Percentiles rank a stretch among this genome's conserved stretches.
These are phyloP conservation scores for Melitaea athalia DNA, from an alignment of 2,888 invertebrate species.

Conservation along the genomic window DNA sequence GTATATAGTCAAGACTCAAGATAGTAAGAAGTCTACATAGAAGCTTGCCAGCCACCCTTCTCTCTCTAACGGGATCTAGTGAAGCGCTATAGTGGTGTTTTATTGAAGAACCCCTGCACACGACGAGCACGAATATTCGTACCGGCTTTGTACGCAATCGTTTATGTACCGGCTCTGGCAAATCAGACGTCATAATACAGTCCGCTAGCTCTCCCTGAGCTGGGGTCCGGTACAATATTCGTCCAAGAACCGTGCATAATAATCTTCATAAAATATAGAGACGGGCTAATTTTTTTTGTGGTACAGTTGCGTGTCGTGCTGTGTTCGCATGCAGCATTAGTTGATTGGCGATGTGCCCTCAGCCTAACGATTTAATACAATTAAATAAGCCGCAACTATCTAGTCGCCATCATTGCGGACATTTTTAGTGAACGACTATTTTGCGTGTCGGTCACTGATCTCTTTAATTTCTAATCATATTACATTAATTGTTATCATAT, in stretches of 20 bases:
- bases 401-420: conserved; percentile 68
- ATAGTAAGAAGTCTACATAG: no score
- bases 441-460: conserved; percentile 64
- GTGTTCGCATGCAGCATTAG: conserved; percentile 78
- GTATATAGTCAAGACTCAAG: no score
- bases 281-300: conserved; percentile 34
- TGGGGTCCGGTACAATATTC: background rate
- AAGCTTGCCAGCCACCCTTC: no score
- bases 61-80: no score
- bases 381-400: conserved; percentile 77
- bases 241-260: conserved; percentile 24
- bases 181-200: no score
- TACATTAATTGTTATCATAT: conserved; percentile 26
- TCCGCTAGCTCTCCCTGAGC: no score
- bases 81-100: no score
- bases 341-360: conserved; percentile 74
- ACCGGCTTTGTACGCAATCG: no score
- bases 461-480: conserved; percentile 43
- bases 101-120: no score
- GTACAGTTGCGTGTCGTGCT: conserved; percentile 68
- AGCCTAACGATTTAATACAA: conserved; percentile 80
- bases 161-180: no score
- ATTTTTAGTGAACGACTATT: conserved; percentile 69
- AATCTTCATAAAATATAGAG: conserved; percentile 30
- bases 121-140: no score